These are phyloP conservation scores for Proteles cristata DNA, from an alignment of 2,113 vertebrate genomes.

Conservation along the genomic window DNA sequence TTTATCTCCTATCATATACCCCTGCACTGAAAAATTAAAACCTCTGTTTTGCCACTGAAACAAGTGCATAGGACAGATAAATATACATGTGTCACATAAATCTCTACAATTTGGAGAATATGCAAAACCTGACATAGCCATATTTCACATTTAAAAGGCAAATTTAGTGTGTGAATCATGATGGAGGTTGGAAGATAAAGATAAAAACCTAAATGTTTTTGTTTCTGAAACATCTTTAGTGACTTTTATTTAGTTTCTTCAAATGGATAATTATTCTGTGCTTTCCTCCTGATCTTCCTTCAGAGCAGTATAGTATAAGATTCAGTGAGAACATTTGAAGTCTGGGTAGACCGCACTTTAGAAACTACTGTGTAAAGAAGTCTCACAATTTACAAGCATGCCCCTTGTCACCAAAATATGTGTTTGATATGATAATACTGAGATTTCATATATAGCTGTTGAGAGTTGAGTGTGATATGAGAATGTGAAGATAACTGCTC, in stretches of 20 bases:
- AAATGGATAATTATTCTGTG: neutral
- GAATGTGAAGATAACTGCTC: neutral
- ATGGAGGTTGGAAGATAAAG: neutral
- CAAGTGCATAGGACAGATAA: neutral
- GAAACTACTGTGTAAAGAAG: neutral
- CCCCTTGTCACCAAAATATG: neutral
- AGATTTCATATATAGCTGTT: neutral
- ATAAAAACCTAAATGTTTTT: neutral
- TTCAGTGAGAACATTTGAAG: neutral
- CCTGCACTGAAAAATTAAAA: neutral
- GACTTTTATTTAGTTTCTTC: conserved; percentile 25
- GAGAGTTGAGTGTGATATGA: neutral
- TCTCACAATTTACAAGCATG: neutral
- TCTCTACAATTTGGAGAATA: neutral
- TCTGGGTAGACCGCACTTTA: neutral
- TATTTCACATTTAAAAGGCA: conserved; percentile 27
- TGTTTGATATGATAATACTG: neutral
- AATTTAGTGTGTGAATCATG: conserved; percentile 16
- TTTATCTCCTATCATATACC: neutral
- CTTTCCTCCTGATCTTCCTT: conserved; percentile 23
- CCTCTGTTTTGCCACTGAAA: neutral
- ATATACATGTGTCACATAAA: neutral
- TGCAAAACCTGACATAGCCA: neutral
- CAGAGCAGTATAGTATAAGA: neutral
- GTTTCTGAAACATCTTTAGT: neutral